phyloP scores from a whole-genome alignment of 2,113 vertebrate genomes.

The Elephantulus edwardii region DNA sequence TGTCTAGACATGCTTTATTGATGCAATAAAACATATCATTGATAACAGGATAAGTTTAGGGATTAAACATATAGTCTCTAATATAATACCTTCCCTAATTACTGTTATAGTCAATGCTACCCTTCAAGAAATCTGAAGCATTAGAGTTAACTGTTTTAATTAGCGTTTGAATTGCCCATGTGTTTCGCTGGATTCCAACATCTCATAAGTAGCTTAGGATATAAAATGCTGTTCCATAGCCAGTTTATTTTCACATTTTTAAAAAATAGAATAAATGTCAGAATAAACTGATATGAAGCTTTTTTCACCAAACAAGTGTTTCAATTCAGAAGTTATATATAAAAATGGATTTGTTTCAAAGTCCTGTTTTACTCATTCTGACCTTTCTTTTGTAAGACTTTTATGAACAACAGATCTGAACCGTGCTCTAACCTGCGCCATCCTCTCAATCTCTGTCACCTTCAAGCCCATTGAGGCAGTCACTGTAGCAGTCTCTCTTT shows the following conservation, averaged over 20 bases:
- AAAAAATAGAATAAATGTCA: constrained; percentile 35
- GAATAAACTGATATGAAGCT: neutral
- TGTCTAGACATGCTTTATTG: constrained; percentile 30
- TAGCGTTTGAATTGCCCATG: constrained; percentile 72
- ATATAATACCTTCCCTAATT: constrained; percentile 45
- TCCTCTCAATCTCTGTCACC: too few species aligned
- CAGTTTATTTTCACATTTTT: neutral
- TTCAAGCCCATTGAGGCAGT: too few species aligned
- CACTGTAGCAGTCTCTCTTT: too few species aligned
- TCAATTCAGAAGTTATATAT: constrained; percentile 12
- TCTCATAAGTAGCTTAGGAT: constrained; percentile 30
- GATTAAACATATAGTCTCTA: constrained; percentile 58
- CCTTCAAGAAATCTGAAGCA: constrained; percentile 67
- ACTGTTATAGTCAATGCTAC: constrained; percentile 53
- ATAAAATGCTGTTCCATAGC: constrained; percentile 25
- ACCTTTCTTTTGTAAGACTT: neutral
- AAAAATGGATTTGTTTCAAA: constrained; percentile 54
- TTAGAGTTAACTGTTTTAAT: constrained; percentile 60
- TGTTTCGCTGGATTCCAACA: constrained; percentile 40
- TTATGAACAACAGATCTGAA: too few species aligned
- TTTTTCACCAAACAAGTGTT: constrained; percentile 6
- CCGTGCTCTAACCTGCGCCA: too few species aligned
- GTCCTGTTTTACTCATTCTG: neutral
- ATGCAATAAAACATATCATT: constrained; percentile 24
- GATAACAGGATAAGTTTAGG: constrained; percentile 56